Evolutionary conservation across 2,888 invertebrate genomes (phyloP).

Genomic region (Tipula lateralis): DNA sequence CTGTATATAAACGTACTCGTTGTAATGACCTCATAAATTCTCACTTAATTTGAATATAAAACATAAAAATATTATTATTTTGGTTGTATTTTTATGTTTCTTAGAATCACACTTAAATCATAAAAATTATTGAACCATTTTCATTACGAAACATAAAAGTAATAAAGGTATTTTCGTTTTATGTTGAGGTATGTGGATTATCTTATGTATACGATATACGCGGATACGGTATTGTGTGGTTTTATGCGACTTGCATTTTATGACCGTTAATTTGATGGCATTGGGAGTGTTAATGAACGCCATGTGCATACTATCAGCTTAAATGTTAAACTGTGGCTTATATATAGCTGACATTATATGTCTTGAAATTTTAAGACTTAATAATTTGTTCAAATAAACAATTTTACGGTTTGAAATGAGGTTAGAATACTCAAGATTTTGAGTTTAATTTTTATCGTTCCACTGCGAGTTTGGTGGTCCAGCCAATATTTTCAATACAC

Average conservation of each 20-base stretch:
- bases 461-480: too few relatives aligned
- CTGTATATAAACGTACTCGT: background rate
- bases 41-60: background rate
- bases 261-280: background rate
- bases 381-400: too few relatives aligned
- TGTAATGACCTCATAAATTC: background rate
- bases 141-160: background rate
- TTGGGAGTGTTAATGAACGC: background rate
- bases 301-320: background rate
- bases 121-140: constrained; percentile 24
- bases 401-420: too few relatives aligned
- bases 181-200: background rate
- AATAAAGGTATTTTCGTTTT: background rate
- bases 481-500: too few relatives aligned
- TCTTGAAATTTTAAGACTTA: too few relatives aligned
- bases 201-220: background rate
- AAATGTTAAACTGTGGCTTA: too few relatives aligned
- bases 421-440: too few relatives aligned
- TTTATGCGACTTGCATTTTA: constrained; percentile 24
- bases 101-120: constrained; percentile 9
- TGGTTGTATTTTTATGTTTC: background rate
- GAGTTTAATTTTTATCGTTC: too few relatives aligned
- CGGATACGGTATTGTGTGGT: background rate
- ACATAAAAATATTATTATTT: background rate
- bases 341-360: too few relatives aligned